These are phyloP conservation scores for Aphyosemion australe DNA, from an alignment of 2,113 vertebrate species.

Conservation along the genomic window DNA sequence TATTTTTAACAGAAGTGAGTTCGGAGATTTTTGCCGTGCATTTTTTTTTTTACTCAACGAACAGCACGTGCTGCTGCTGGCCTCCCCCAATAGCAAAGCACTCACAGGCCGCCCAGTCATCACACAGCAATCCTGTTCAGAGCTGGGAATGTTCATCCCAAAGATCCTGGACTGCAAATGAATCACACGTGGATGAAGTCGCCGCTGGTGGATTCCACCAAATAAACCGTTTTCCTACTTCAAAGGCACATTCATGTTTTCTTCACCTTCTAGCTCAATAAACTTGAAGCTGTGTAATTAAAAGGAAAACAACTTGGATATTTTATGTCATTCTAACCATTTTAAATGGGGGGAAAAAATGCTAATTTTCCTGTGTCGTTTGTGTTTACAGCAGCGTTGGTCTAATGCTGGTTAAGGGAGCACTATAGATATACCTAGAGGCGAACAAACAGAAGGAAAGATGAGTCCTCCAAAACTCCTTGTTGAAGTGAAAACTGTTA, in stretches of 20 bases:
- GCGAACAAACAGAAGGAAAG: conserved; percentile 60
- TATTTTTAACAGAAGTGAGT: too few species aligned
- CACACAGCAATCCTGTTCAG: too few species aligned
- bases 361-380: background rate
- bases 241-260: background rate
- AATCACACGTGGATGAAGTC: too few species aligned
- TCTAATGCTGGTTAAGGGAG: conserved; percentile 18
- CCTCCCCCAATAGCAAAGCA: too few species aligned
- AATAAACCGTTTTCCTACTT: background rate
- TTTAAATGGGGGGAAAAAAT: background rate
- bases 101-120: too few species aligned
- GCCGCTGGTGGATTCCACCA: too few species aligned
- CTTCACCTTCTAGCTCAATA: conserved; percentile 17
- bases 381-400: background rate
- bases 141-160: too few species aligned
- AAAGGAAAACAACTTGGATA: background rate
- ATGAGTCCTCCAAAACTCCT: conserved; percentile 80
- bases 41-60: too few species aligned
- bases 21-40: too few species aligned
- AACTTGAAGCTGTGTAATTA: background rate
- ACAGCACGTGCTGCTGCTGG: too few species aligned
- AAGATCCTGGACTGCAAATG: too few species aligned
- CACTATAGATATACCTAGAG: conserved; percentile 37
- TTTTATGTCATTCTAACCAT: background rate
- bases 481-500: conserved; percentile 82